Conservation (phyloP, 2,113 vertebrate species). For the Etia nguti region DNA sequence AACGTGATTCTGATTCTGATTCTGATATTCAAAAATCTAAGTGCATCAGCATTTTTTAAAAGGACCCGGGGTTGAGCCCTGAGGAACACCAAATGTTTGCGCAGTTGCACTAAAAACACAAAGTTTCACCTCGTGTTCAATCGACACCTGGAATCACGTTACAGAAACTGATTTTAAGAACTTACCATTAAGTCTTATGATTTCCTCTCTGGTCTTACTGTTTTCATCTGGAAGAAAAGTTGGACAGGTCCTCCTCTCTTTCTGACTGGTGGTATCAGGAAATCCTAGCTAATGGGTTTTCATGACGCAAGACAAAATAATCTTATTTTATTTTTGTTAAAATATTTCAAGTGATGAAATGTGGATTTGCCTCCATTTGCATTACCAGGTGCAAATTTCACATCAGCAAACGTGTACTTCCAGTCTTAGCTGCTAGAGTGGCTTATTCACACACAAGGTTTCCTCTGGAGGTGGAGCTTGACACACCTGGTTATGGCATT, state of each 20-base stretch:
- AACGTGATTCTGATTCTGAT: no score
- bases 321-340: background rate
- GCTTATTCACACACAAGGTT: background rate
- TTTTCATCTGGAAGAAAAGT: background rate
- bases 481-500: background rate
- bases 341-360: background rate
- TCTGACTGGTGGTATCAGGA: background rate
- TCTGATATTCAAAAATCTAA: background rate
- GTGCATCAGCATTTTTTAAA: background rate
- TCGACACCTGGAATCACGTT: background rate
- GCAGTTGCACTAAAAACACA: background rate
- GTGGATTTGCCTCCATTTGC: background rate
- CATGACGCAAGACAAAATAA: background rate
- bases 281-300: background rate
- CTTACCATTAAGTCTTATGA: background rate
- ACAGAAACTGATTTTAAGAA: background rate
- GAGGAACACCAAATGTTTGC: background rate
- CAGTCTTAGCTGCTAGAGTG: background rate
- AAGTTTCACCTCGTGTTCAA: background rate
- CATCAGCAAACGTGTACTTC: background rate
- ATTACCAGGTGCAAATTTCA: background rate
- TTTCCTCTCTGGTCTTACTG: background rate
- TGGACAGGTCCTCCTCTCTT: background rate
- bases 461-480: background rate
- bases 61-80: background rate